Evolutionary conservation across 2,797 vertebrate genomes (phyloP).

Genomic region (Rhabdomys pumilio): DNA sequence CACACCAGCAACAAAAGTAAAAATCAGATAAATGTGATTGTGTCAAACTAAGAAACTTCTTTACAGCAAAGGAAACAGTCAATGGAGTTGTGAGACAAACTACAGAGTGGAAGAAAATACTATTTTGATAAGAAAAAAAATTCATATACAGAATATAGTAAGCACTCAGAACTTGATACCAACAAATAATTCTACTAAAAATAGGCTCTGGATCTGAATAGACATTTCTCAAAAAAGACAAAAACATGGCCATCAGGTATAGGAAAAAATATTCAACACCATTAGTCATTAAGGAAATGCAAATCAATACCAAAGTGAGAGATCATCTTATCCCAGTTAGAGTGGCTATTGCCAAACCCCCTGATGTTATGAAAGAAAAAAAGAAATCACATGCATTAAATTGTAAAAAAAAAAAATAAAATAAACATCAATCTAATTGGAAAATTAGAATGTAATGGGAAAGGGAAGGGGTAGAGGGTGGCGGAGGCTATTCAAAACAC

Average conservation of each 20-base stretch:
- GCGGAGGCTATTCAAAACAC: neutral
- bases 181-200: neutral
- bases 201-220: neutral
- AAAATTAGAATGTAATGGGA: neutral
- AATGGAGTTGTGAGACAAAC: neutral
- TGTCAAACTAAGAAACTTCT: neutral
- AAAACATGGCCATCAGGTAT: neutral
- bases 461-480: too few species aligned
- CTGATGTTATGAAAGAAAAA: neutral
- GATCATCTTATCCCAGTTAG: neutral
- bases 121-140: neutral
- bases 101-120: neutral
- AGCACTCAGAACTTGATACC: neutral
- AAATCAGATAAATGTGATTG: neutral
- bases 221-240: neutral
- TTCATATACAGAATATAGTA: neutral
- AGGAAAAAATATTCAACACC: neutral
- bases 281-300: neutral
- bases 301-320: neutral
- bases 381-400: neutral
- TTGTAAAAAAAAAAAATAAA: neutral
- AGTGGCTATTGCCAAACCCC: neutral
- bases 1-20: neutral
- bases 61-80: neutral
- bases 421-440: neutral